Percentiles rank a stretch among this genome's conserved stretches.
Evolutionary conservation across 2,113 vertebrate species (phyloP).

Genomic region (Cacatua alba): DNA sequence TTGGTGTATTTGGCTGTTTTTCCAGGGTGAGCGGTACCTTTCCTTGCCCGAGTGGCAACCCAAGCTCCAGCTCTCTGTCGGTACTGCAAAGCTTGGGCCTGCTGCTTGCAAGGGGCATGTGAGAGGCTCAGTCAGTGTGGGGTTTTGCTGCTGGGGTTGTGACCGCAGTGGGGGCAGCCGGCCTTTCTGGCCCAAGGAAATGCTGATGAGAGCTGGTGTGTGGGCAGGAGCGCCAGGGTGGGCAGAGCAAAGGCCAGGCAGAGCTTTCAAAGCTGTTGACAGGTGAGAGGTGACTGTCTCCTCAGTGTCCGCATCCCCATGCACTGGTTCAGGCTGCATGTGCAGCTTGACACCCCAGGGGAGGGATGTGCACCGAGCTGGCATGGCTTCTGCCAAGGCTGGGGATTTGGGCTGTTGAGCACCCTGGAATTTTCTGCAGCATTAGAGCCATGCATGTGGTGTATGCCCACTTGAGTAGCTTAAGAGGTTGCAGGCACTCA

Average conservation of each 20-base stretch:
- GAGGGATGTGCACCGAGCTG: accelerated
- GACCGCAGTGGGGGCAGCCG: neutral
- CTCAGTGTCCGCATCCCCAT: neutral
- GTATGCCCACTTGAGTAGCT: neutral
- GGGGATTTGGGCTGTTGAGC: neutral
- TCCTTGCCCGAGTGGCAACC: accelerated
- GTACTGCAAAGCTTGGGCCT: neutral
- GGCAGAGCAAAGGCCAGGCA: neutral
- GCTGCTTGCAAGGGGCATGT: neutral
- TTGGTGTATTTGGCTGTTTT: neutral
- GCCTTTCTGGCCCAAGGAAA: neutral
- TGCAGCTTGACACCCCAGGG: neutral
- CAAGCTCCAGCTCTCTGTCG: neutral
- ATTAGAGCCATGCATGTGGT: accelerated
- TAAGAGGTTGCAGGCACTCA: neutral
- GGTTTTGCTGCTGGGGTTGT: neutral
- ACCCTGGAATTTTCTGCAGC: neutral
- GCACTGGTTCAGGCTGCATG: neutral
- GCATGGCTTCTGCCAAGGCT: neutral
- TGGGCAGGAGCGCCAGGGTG: neutral
- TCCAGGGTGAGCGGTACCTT: neutral
- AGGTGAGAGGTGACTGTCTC: neutral
- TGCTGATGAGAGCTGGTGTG: accelerated
- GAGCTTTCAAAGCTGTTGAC: neutral
- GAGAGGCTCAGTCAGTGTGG: neutral